Base-by-base conservation (phyloP, 1,140 invertebrate genomes). In the Conus ventricosus region DNA sequence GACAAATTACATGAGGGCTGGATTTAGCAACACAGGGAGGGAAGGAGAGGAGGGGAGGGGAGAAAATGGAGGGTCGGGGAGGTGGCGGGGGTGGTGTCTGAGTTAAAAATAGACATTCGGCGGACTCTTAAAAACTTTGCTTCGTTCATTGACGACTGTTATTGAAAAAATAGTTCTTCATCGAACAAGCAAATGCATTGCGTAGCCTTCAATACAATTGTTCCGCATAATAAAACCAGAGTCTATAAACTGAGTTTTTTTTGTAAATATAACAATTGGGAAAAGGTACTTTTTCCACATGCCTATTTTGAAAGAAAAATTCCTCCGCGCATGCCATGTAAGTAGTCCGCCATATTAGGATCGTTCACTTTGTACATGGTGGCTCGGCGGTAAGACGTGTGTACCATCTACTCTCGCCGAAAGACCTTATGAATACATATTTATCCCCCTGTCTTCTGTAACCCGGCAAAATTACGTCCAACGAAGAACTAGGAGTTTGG, bases 401-500 rank as follows among this genome's bases (percentile, higher is more conserved):
- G 67, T 87, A 39, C 3, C 5, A 57, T 10, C 85, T 55, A 51
- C 51, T 54, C 71, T n/a, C n/a, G 7, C 23, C n/a, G 20, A n/a
- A 13, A 51, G 71, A 78, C 85, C 85, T 84, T 55, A 88, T 88
- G 87, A 67, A 75, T 88, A 15, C 54, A 85, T 90, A 84, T 89
- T 81, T 90, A 84, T 85, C 78, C 90, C 67, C 71, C 53, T 90
- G 85, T 88, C 54, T 25, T 54, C 89, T 8, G 67, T 88, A 92
- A 93, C 78, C 91, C 87, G 88, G 86, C 91, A 93, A 93, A 92
- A 93, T 93, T 93, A 89, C 93, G 91, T 85, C 91, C 89, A 85
- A 90, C 92, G 91, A 89, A 90, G 90, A 92, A 91, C 90, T 76
- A 87, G 91, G 89, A 89, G 88, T 88, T 89, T 89, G 90, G 91